phyloP scores from a whole-genome alignment of 2,888 invertebrate species.

The Beris morrisii region DNA sequence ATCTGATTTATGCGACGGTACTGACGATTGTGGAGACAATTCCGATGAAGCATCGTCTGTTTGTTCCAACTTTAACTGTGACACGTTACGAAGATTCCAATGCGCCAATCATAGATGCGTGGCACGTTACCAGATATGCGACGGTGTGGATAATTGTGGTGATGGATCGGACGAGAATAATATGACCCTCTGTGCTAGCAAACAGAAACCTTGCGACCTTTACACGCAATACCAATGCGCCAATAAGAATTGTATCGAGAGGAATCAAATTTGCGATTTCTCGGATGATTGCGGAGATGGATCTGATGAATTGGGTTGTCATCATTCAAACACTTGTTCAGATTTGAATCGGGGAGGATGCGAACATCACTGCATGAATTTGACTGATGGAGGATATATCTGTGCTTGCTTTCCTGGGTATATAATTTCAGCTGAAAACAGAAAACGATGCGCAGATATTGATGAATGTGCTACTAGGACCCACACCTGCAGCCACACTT shows the following conservation, averaged over 20 bases:
- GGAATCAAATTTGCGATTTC: constrained; percentile 80
- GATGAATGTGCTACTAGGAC: constrained; percentile 83
- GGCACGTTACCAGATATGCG: constrained; percentile 83
- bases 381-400: constrained; percentile 82
- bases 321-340: constrained; percentile 65
- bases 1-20: constrained; percentile 89
- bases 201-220: constrained; percentile 74
- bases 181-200: constrained; percentile 82
- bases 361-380: constrained; percentile 86
- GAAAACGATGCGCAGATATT: constrained; percentile 84
- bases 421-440: constrained; percentile 76
- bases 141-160: constrained; percentile 89
- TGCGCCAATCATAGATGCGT: constrained; percentile 89
- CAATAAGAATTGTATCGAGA: constrained; percentile 81
- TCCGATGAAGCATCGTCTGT: constrained; percentile 82
- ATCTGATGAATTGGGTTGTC: constrained; percentile 90
- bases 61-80: constrained; percentile 84
- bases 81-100: constrained; percentile 80
- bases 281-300: constrained; percentile 89
- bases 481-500: constrained; percentile 92
- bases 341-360: constrained; percentile 75
- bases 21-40: constrained; percentile 90
- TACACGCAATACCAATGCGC: constrained; percentile 84
- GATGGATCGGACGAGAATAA: constrained; percentile 96
- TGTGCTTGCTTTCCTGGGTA: constrained; percentile 89